Evolutionary conservation across 1,140 invertebrate species (phyloP).

Genomic region (Pantala flavescens): DNA sequence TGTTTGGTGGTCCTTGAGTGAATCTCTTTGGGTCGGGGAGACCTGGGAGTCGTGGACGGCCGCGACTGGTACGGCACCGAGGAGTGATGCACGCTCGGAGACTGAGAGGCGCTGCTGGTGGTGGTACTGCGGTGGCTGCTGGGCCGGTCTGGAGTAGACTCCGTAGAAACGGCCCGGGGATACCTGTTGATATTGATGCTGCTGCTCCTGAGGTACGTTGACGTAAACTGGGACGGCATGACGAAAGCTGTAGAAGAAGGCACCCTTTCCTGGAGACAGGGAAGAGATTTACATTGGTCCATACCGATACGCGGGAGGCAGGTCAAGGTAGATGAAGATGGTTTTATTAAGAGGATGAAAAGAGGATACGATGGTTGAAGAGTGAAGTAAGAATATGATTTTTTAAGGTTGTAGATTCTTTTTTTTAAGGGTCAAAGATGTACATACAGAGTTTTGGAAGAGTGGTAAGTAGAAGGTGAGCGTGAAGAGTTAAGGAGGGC

Average conservation of each 20-base stretch:
- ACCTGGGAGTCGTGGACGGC: constrained; percentile 29
- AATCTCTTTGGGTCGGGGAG: constrained; percentile 17
- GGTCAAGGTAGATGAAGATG: too few species aligned
- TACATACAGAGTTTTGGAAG: too few species aligned
- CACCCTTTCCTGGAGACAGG: neutral
- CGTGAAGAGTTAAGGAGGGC: too few species aligned
- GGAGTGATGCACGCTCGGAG: constrained; percentile 20
- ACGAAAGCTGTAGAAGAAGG: constrained; percentile 22
- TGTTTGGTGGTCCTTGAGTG: constrained; percentile 20
- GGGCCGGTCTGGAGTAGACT: neutral
- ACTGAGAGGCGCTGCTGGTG: neutral
- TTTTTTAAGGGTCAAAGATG: too few species aligned
- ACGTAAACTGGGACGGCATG: constrained; percentile 17
- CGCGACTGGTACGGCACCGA: constrained; percentile 27
- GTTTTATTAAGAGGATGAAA: too few species aligned
- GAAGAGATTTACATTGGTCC: neutral
- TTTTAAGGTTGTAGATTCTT: too few species aligned
- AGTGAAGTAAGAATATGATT: too few species aligned
- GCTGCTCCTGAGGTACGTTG: constrained; percentile 11
- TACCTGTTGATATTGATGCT: too few species aligned
- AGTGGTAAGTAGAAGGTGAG: too few species aligned
- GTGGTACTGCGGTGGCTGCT: constrained; percentile 7
- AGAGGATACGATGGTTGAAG: too few species aligned
- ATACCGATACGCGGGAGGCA: neutral
- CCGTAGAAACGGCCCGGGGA: neutral